Conservation (phyloP, 2,797 vertebrate species). For the Mus spretus region DNA sequence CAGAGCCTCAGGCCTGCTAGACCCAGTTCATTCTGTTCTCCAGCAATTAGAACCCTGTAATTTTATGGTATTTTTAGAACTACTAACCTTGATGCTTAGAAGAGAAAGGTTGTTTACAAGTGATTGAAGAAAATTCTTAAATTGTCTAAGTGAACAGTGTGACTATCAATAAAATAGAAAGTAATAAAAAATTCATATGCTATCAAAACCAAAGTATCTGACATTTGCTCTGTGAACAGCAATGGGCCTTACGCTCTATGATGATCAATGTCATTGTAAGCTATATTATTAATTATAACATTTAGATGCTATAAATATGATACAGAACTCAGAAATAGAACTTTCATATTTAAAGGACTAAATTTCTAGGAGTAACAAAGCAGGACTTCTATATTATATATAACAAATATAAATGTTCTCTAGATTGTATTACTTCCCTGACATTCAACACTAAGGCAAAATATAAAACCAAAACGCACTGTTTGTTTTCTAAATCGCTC, state of each 20-base stretch:
- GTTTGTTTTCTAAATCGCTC: constrained; percentile 56
- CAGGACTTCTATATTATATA: constrained; percentile 19
- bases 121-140: constrained; percentile 51
- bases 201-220: neutral
- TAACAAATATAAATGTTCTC: constrained; percentile 27
- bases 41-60: neutral
- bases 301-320: constrained; percentile 40
- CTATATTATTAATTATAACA: neutral
- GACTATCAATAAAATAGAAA: neutral
- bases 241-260: neutral
- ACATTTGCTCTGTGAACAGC: neutral
- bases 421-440: constrained; percentile 30
- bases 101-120: constrained; percentile 19
- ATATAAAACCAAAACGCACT: constrained; percentile 23
- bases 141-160: constrained; percentile 33
- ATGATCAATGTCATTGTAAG: neutral
- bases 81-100: constrained; percentile 40
- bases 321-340: constrained; percentile 42
- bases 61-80: neutral
- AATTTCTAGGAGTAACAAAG: neutral
- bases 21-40: neutral
- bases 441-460: constrained; percentile 58
- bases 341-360: constrained; percentile 44
- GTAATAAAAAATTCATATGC: neutral
- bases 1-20: neutral